These are phyloP conservation scores for Polydrusus cervinus DNA, from an alignment of 2,888 invertebrate genomes.

Conservation along the genomic window DNA sequence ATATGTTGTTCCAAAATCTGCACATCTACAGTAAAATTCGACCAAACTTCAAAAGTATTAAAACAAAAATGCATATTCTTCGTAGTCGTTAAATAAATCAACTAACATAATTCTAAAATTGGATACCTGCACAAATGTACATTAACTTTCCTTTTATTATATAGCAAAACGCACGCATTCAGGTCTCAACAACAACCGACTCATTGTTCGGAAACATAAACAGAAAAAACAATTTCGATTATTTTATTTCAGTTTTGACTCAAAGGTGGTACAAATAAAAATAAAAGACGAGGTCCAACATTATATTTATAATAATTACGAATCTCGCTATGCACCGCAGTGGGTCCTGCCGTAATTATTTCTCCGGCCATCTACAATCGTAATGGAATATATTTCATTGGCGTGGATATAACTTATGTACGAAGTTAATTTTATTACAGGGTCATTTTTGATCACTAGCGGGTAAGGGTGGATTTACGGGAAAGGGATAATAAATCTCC, in stretches of 20 bases:
- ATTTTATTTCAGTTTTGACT: constrained; percentile 49
- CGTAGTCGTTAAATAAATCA: background rate
- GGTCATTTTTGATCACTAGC: background rate
- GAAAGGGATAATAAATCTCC: too few species aligned
- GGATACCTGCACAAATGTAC: background rate
- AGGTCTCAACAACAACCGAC: constrained; percentile 10
- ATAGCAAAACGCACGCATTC: background rate
- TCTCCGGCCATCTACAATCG: constrained; percentile 42
- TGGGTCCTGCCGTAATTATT: constrained; percentile 52
- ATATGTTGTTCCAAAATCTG: too few species aligned
- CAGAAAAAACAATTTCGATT: constrained; percentile 44
- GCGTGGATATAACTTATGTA: constrained; percentile 23
- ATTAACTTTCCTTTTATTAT: background rate
- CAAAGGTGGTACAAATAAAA: constrained; percentile 53
- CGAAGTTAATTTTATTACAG: background rate
- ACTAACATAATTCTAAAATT: constrained; percentile 5
- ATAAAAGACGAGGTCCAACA: constrained; percentile 48
- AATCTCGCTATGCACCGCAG: constrained; percentile 52
- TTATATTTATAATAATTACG: constrained; percentile 56
- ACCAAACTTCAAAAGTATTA: background rate
- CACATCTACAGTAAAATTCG: too few species aligned
- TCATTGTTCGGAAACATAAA: constrained; percentile 28
- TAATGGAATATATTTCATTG: constrained; percentile 47
- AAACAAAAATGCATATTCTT: background rate
- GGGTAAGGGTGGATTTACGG: background rate